Base-by-base conservation (phyloP, 1,140 invertebrate species). In the Solen grandis region DNA sequence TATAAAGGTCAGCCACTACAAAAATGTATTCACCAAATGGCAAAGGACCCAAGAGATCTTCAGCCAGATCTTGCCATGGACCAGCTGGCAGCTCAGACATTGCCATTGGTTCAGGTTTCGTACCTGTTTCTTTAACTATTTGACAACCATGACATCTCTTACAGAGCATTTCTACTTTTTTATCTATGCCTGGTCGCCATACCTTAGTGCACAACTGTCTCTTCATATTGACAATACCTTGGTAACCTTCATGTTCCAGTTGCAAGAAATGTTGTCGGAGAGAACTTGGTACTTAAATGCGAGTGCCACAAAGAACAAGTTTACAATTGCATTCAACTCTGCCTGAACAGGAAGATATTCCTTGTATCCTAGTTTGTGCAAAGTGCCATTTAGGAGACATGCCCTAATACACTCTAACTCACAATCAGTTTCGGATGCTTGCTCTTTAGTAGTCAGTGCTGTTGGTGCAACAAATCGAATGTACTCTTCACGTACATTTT, bases 131-230 rank as follows among this genome's bases (percentile, higher is more conserved):
- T 22, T 10, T 19, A 19, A 84, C 77, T n/a, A 84, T 3, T 57
- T 86, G 85, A 63, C 83, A 85, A 5, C 52, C 50, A 14, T 57
- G 29, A 59, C 84, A 85, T n/a, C 36, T 59, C 52, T 73, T 81
- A 46, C 60, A 81, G 31, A 38, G n/a, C n/a, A n/a, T n/a, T n/a
- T n/a, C n/a, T n/a, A n/a, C n/a, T 1, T 25, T 66, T 60, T 55
- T 86, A 19, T 87, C 81, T 2, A 87, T 85, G 16, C 75, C 75
- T 5, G 85, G 77, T 83, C 81, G 85, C 81, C 75, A 86, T 38
- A 87, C 86, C 59, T 82, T 83, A 16, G 66, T 55, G 2, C 84
- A 19, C 22, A 85, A 8, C 59, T 68, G 63, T 70, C n/a, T n/a
- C n/a, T n/a, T 85, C 84, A 76, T 78, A 13, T 14, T 13, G 1